Base-by-base conservation (phyloP, 2,113 vertebrate genomes). In the Myotis brandtii region DNA sequence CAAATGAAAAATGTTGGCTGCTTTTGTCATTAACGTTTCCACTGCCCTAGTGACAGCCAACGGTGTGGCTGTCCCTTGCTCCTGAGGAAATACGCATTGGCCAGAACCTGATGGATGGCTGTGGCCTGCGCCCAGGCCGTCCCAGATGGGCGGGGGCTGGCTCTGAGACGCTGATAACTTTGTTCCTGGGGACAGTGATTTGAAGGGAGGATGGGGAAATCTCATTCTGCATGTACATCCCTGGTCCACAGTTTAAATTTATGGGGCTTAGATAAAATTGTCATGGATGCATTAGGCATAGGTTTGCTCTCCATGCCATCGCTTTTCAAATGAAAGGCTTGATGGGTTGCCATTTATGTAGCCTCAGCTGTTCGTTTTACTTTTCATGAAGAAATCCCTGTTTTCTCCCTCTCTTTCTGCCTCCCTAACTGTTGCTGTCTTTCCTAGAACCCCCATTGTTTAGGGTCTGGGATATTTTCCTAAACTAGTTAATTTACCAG, bases 1-100 rank as follows among this genome's bases (percentile, higher is more conserved):
- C 83, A 94, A 80, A 81, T 88, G 72, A 52, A 17, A 97, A 96
- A 70, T 34, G 20, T 94, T 95, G 82, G 66, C 46, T 12, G 43
- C 59, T 93, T 95, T 79, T 67, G 1, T 73, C 96, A 86, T 97
- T 94, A 66, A 72, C 72, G 40, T 93, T 91, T 59, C 59, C 46
- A 32, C 69, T 93, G 64, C 23, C 54, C 62, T n/a, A 4, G 52
- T 91, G 75, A 95, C 67, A 95, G 66, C 48, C 79, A 82, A 50
- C 9, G 50, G 67, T 86, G 86, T 79, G 72, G 40, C 30, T 95
- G 84, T 77, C 25, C 46, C 25, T 75, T 30, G 25, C 37, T 90
- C 30, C 27, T 54, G 66, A 37, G 27, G 18, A 97, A 84, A 64
- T 40, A 9, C 0, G 9, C 34, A 13, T 52, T 59, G 76, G 13